Evolutionary conservation across 2,888 invertebrate species (phyloP).

Genomic region (Brassicogethes aeneus): DNA sequence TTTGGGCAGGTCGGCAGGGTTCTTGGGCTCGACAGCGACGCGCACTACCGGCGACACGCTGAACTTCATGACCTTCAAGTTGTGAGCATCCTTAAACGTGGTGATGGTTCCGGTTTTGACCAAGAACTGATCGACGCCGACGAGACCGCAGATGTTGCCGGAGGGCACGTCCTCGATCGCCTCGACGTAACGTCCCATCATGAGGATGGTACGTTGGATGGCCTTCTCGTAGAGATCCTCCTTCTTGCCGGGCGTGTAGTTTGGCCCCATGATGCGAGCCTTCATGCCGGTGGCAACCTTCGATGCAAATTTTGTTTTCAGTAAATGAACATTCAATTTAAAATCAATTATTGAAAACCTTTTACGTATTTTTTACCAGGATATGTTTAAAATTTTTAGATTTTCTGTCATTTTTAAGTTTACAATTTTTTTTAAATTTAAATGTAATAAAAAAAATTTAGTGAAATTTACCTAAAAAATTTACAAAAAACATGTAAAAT

Average conservation of each 20-base stretch:
- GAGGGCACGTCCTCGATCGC: constrained; percentile 99
- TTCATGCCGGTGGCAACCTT: constrained; percentile 72
- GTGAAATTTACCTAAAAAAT: too few species aligned
- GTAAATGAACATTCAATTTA: too few species aligned
- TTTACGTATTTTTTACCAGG: too few species aligned
- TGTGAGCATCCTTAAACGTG: constrained; percentile 98
- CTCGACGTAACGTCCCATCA: constrained; percentile 99
- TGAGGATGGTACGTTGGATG: constrained; percentile 98
- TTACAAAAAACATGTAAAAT: too few species aligned
- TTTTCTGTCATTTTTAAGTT: too few species aligned
- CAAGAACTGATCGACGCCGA: constrained; percentile 99
- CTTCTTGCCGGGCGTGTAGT: constrained; percentile 96
- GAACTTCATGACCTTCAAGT: constrained; percentile 99
- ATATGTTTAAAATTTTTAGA: too few species aligned
- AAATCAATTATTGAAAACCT: too few species aligned
- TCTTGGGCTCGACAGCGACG: constrained; percentile 98
- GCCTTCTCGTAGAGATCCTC: constrained; percentile 98
- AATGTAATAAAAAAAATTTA: too few species aligned
- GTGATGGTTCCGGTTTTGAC: constrained; percentile 99
- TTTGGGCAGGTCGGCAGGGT: constrained; percentile 98
- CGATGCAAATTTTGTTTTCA: too few species aligned
- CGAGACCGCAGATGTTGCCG: constrained; percentile 98
- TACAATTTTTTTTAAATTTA: too few species aligned
- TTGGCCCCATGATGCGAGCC: constrained; percentile 98
- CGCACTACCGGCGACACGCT: constrained; percentile 99